Conservation (phyloP, 2,797 vertebrate genomes). For the Rallus crepitans region DNA sequence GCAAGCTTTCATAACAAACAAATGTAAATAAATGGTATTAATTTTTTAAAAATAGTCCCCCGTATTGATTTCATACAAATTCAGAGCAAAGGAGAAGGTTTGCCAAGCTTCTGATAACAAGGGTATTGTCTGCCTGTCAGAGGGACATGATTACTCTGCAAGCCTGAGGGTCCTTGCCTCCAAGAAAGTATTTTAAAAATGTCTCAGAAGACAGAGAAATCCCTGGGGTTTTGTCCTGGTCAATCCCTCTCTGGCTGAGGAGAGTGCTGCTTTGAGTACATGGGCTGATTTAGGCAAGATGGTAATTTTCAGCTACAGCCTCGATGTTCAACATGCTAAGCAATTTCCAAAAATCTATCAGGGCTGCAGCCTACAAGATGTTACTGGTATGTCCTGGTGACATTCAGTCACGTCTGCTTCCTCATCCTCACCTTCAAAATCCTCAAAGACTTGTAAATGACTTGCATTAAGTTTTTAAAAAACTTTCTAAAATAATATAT, state of each 20-base stretch:
- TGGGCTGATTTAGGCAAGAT: not conserved
- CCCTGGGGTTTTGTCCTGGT: not conserved
- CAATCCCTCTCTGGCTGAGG: not conserved
- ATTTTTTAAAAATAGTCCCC: not conserved
- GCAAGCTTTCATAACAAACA: not conserved
- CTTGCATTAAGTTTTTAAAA: not conserved
- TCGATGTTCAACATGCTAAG: not conserved
- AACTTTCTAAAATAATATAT: not conserved
- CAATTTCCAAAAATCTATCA: not conserved
- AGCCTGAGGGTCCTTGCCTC: not conserved
- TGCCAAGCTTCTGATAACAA: not conserved
- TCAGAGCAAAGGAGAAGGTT: not conserved
- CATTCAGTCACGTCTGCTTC: not conserved
- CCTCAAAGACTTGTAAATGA: not conserved
- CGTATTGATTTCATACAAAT: not conserved
- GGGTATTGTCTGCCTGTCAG: not conserved
- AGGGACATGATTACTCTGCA: constrained; percentile 10
- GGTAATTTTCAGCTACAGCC: not conserved
- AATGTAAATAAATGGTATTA: not conserved
- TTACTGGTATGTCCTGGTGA: not conserved
- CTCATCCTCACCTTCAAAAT: not conserved
- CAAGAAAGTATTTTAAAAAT: not conserved
- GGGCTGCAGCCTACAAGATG: not conserved
- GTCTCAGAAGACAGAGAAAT: not conserved
- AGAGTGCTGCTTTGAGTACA: not conserved